A percentile compares a stretch with the other conserved stretches of the same genome.
Evolutionary conservation across 2,888 invertebrate species (phyloP).

Genomic region (Drosophila rellima): DNA sequence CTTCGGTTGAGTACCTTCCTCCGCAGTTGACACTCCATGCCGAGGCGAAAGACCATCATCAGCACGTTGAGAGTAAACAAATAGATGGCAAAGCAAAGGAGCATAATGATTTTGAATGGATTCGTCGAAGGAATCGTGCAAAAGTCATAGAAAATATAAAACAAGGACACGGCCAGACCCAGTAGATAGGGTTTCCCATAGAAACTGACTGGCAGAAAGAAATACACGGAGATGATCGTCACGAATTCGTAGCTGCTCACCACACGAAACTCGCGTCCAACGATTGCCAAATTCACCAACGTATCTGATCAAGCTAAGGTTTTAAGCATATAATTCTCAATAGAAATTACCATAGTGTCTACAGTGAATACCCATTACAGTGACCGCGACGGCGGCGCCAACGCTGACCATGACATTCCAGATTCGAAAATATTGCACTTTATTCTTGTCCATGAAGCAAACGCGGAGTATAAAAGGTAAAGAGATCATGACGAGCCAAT

Average conservation of each 20-base stretch:
- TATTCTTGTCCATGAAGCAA: slow-evolving; percentile 13
- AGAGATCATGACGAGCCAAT: slow-evolving; percentile 7
- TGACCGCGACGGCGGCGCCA: neutral
- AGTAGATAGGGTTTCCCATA: slow-evolving; percentile 26
- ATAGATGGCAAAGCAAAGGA: slow-evolving; percentile 12
- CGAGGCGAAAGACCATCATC: slow-evolving; percentile 7
- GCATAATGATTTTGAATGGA: neutral
- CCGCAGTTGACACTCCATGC: slow-evolving; percentile 29
- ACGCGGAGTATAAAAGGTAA: slow-evolving; percentile 25
- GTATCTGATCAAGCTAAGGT: slow-evolving; percentile 21
- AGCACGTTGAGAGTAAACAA: slow-evolving; percentile 21
- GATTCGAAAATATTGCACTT: neutral
- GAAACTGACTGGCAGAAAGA: slow-evolving; percentile 46
- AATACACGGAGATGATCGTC: slow-evolving; percentile 37
- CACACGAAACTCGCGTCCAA: neutral
- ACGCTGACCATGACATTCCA: slow-evolving; percentile 37
- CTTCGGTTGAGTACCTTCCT: slow-evolving; percentile 34
- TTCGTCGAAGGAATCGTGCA: neutral
- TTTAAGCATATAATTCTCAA: neutral
- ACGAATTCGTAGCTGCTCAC: slow-evolving; percentile 43
- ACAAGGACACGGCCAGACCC: slow-evolving; percentile 13
- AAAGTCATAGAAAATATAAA: slow-evolving; percentile 9
- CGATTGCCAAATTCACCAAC: neutral
- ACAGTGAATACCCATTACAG: slow-evolving; percentile 30
- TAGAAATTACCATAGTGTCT: too few species aligned